Percentiles rank a stretch among this genome's conserved stretches.
phyloP scores from a whole-genome alignment of 2,797 vertebrate genomes.

The Melanotaenia nigrans region DNA sequence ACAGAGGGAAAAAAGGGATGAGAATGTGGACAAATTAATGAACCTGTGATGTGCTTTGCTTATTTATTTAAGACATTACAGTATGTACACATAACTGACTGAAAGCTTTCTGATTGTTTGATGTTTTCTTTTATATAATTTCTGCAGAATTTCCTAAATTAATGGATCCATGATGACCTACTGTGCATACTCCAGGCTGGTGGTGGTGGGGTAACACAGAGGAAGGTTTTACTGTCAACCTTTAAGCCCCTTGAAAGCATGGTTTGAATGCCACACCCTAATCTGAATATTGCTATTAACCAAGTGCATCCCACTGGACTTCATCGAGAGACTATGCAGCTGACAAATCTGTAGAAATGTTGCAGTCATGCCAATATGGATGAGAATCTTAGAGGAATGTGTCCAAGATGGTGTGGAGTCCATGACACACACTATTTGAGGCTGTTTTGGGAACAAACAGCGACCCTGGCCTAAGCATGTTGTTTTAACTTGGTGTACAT shows the following conservation, averaged over 20 bases:
- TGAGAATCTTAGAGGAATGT: neutral
- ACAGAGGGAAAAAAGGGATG: neutral
- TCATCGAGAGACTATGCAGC: neutral
- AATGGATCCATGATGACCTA: neutral
- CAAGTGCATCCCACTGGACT: neutral
- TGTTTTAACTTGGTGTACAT: neutral
- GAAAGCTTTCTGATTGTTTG: neutral
- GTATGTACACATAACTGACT: neutral
- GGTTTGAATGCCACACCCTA: neutral
- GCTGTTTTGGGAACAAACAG: conserved; percentile 14
- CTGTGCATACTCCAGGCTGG: neutral
- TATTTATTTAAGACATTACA: neutral
- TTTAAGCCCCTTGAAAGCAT: neutral
- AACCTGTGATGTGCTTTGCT: neutral
- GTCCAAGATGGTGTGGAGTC: neutral
- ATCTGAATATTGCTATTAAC: conserved; percentile 7
- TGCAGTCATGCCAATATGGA: neutral
- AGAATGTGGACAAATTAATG: neutral
- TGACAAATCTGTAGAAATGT: neutral
- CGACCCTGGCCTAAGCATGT: neutral
- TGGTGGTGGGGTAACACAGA: neutral
- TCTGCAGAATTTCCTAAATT: neutral
- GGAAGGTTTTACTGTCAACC: neutral
- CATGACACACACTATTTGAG: neutral
- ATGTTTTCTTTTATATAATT: neutral